These are phyloP conservation scores for Schizopygopsis malacanthus DNA, from an alignment of 2,797 vertebrate genomes.

Conservation along the genomic window DNA sequence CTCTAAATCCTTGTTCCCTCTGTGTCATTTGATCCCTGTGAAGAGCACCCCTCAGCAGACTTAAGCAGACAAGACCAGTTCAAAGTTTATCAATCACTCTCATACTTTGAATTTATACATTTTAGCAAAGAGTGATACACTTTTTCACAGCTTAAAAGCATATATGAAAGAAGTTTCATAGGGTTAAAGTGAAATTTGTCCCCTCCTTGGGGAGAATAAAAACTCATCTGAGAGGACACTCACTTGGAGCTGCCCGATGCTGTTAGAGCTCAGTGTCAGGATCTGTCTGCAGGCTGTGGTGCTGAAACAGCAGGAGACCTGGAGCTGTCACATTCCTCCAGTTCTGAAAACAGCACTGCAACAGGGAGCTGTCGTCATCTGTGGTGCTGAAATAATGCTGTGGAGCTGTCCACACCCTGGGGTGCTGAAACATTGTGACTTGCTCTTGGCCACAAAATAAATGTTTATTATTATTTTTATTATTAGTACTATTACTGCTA, in stretches of 20 bases:
- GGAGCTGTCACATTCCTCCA: constrained; percentile 37
- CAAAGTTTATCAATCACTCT: constrained; percentile 9
- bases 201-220: constrained; percentile 21
- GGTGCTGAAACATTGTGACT: constrained; percentile 36
- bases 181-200: constrained; percentile 24
- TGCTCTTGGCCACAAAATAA: not conserved
- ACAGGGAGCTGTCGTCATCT: constrained; percentile 26
- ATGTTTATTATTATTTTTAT: not conserved
- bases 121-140: constrained; percentile 10
- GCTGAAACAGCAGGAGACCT: constrained; percentile 40
- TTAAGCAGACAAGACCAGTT: constrained; percentile 14
- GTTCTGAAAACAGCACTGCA: constrained; percentile 29
- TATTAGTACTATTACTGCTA: not conserved
- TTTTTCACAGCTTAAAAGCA: not conserved
- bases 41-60: constrained; percentile 25
- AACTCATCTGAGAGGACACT: constrained; percentile 4
- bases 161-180: not conserved
- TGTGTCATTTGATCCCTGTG: constrained; percentile 28
- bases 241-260: constrained; percentile 28
- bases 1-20: constrained; percentile 18
- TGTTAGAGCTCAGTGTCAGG: constrained; percentile 31
- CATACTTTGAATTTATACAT: constrained; percentile 16
- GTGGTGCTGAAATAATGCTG: constrained; percentile 34
- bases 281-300: constrained; percentile 26
- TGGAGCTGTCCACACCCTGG: constrained; percentile 26